Evolutionary conservation across 1,140 invertebrate genomes (phyloP).

Genomic region (Bursaphelenchus mucronatus): DNA sequence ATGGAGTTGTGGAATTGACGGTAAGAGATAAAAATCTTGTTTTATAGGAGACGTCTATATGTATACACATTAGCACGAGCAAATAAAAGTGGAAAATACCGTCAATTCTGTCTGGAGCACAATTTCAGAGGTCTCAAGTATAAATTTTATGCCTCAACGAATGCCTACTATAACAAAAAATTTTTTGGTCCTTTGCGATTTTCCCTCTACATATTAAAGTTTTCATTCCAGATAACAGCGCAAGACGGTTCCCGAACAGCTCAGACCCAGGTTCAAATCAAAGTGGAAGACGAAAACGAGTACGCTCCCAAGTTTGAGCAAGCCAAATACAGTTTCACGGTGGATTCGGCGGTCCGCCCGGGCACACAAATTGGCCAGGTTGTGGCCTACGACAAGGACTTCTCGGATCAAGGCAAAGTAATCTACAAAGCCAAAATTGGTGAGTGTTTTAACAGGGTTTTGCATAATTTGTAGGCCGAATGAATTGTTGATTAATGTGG

Average conservation of each 20-base stretch:
- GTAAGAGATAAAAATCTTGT: not conserved
- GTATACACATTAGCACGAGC: too few relatives aligned
- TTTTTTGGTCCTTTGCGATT: too few relatives aligned
- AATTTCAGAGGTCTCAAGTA: too few relatives aligned
- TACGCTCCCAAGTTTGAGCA: conserved; percentile 34
- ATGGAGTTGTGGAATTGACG: conserved; percentile 40
- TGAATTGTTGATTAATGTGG: not conserved
- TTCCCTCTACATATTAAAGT: too few relatives aligned
- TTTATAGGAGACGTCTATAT: conserved; percentile 21
- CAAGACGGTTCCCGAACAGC: conserved; percentile 19
- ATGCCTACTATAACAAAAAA: too few relatives aligned
- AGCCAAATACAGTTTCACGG: conserved; percentile 20
- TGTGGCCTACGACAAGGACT: conserved; percentile 38
- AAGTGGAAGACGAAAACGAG: conserved; percentile 47
- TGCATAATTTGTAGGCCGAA: too few relatives aligned
- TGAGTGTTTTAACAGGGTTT: conserved; percentile 25
- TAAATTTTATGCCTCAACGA: too few relatives aligned
- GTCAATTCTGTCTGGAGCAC: too few relatives aligned
- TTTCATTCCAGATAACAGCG: conserved; percentile 34
- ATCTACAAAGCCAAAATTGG: conserved; percentile 17
- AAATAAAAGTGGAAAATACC: too few relatives aligned
- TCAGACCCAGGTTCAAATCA: conserved; percentile 32
- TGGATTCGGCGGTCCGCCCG: conserved; percentile 15
- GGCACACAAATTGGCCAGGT: conserved; percentile 39
- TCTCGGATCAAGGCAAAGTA: conserved; percentile 23